Evolutionary conservation across 2,113 vertebrate species (phyloP), one percentile per base, ranked within the genome.

Genomic region (Caranx melampygus): DNA sequence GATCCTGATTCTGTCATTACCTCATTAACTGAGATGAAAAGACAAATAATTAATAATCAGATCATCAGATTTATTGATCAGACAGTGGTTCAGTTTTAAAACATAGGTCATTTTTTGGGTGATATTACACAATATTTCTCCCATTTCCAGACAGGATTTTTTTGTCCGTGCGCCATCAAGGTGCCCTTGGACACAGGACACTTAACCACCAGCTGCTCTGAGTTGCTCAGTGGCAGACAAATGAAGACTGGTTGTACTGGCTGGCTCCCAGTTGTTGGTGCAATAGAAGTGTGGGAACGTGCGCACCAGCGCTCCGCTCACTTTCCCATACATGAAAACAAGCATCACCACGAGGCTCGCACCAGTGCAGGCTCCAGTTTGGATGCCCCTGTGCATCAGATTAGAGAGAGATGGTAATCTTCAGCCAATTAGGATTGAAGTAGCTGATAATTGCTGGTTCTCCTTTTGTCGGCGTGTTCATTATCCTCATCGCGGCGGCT

Each of bases 381-480:
- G 20, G 70, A 60, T 44, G 72, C 83, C 58, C 58, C 68, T 78
- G 78, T 86, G 78, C 84, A 63, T 74, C 87, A 72, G 82, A 78
- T 88, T 83, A 86, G 85, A 40, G 69, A 49, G 49, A 1, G 87
- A 83, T 86, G 37, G 75, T 54, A 78, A 93, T 89, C 88, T 79
- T 57, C 66, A 85, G 82, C 78, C 90, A 91, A 89, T 92, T 92
- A 88, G 52, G 64, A 64, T 78, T 66, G 71, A 79, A 88, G 83
- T 66, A 76, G 3, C 66, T 79, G 79, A 78, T 92, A 92, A 91
- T 89, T 88, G 81, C 73, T 14, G n/a, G 64, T 82, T 82, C 76
- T 84, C 70, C 72, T 81, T 85, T 88, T 84, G 81, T 88, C 79
- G 47, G 62, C 0, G 71, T 44, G 66, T 85, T 88, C 67, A 91